Evolutionary conservation across 2,113 vertebrate species (phyloP).

Genomic region (Heterochromis multidens): DNA sequence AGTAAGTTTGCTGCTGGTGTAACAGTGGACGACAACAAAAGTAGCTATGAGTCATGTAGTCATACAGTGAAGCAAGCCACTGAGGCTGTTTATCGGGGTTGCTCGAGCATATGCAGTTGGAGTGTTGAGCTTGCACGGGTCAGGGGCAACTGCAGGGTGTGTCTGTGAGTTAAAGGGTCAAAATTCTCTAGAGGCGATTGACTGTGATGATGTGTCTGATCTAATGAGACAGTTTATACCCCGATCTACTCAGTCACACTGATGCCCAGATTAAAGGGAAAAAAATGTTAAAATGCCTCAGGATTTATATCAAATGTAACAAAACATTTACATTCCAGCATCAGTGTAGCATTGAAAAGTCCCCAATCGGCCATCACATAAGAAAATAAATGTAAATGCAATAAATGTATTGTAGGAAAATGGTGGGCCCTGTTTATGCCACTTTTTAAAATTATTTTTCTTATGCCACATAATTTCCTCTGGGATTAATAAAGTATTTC

Average conservation of each 20-base stretch:
- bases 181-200: neutral
- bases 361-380: neutral
- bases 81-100: neutral
- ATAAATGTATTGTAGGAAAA: neutral
- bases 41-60: slow-evolving; percentile 1
- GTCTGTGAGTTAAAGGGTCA: slow-evolving; percentile 9
- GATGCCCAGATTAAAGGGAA: neutral
- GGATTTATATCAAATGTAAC: neutral
- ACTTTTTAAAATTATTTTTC: too few relatives aligned
- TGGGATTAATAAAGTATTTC: too few relatives aligned
- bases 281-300: neutral
- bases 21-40: neutral
- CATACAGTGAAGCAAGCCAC: neutral
- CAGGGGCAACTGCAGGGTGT: neutral
- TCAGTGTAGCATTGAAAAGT: neutral
- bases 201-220: neutral
- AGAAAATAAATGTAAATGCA: neutral
- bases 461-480: too few relatives aligned
- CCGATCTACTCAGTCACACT: neutral
- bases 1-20: neutral
- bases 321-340: neutral
- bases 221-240: neutral
- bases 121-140: neutral
- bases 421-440: neutral
- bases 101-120: slow-evolving; percentile 19